Evolutionary conservation across 2,797 vertebrate species (phyloP).

Genomic region (Schizothorax lantsangensis): DNA sequence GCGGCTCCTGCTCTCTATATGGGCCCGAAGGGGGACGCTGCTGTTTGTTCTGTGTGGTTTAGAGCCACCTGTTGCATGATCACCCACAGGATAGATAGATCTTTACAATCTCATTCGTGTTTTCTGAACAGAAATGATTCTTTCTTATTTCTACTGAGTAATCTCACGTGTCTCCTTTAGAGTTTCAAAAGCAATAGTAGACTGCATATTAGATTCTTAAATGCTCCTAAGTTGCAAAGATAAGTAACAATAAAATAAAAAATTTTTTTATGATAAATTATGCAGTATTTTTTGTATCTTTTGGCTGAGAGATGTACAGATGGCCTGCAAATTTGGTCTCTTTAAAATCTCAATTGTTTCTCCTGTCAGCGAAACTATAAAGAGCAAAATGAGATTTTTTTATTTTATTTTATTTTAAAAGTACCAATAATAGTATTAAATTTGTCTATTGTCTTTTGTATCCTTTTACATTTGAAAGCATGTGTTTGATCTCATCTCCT

Average conservation of each 20-base stretch:
- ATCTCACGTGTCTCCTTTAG: background rate
- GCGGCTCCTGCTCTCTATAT: background rate
- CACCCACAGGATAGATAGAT: background rate
- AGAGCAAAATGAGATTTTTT: background rate
- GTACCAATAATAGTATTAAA: background rate
- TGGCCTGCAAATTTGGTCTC: background rate
- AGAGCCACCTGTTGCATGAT: conserved; percentile 2
- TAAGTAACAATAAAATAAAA: background rate
- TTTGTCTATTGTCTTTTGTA: background rate
- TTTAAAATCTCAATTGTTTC: background rate
- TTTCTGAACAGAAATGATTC: background rate
- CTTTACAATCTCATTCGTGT: background rate
- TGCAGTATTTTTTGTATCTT: background rate
- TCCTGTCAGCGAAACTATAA: background rate
- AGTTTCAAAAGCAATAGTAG: background rate
- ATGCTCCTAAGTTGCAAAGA: background rate
- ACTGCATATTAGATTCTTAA: background rate
- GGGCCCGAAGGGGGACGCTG: background rate
- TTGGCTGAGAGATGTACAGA: background rate
- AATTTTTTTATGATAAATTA: background rate
- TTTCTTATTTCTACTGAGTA: background rate
- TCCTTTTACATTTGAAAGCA: background rate
- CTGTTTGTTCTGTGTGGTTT: conserved; percentile 1
- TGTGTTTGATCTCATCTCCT: conserved; percentile 2
- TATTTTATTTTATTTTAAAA: background rate